Evolutionary conservation across 2,113 vertebrate genomes (phyloP).

Genomic region (Muscicapa adusta): DNA sequence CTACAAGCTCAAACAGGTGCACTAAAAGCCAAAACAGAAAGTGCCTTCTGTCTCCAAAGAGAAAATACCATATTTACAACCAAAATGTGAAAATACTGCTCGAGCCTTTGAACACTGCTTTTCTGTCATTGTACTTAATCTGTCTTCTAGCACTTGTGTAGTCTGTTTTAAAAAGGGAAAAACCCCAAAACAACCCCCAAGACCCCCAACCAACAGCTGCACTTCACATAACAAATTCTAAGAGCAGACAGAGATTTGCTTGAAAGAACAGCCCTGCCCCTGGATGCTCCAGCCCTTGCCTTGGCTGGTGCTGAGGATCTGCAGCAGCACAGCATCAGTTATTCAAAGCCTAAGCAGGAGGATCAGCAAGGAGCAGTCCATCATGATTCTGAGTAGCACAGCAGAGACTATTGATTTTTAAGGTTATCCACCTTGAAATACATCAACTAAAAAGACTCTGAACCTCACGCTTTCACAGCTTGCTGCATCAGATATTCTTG

Average conservation of each 20-base stretch:
- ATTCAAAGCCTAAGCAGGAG: background rate
- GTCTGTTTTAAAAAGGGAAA: background rate
- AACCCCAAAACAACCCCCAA: rapidly evolving
- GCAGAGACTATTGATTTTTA: constrained; percentile 32
- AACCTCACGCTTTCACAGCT: background rate
- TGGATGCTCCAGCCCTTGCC: background rate
- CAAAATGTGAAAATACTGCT: background rate
- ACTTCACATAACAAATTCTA: background rate
- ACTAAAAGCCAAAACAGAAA: background rate
- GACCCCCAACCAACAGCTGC: background rate
- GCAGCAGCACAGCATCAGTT: background rate
- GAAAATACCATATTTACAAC: background rate
- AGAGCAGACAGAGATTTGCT: background rate
- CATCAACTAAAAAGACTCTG: background rate
- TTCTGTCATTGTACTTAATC: background rate
- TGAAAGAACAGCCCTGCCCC: background rate
- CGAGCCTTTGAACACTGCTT: background rate
- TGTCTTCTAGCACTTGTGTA: background rate
- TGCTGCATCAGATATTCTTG: background rate
- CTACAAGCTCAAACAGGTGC: background rate
- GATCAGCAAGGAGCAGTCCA: background rate
- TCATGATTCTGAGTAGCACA: background rate
- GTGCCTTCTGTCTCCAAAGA: background rate
- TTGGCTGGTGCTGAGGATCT: background rate
- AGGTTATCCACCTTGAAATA: constrained; percentile 35